Percentiles rank a stretch among this genome's conserved stretches.
Conservation (phyloP, 2,113 vertebrate species). For the Bos javanicus region DNA sequence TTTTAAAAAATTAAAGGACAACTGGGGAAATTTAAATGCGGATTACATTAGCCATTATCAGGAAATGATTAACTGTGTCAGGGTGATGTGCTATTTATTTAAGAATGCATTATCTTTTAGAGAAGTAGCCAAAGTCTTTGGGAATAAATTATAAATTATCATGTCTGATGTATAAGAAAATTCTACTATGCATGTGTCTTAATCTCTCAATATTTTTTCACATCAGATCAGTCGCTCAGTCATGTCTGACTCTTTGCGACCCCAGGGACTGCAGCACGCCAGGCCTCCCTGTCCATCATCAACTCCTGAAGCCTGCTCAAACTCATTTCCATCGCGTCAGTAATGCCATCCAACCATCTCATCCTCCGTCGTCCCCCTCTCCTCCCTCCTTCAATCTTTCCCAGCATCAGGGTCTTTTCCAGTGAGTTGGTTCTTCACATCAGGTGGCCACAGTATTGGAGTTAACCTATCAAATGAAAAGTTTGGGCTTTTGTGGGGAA, state of each 20-base stretch:
- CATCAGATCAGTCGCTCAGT: not conserved
- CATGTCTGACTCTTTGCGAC: not conserved
- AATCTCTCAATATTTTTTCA: constrained; percentile 20
- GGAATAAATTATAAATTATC: not conserved
- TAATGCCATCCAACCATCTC: not conserved
- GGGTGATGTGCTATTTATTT: not conserved
- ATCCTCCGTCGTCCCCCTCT: not conserved
- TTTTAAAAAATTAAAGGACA: not conserved
- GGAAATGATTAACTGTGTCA: not conserved
- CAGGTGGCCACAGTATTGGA: not conserved
- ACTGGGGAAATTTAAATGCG: not conserved
- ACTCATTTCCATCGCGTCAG: not conserved
- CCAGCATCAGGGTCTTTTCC: not conserved
- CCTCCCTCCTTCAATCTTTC: not conserved
- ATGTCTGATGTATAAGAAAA: not conserved
- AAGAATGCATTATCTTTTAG: not conserved
- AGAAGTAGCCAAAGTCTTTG: not conserved
- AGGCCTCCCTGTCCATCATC: not conserved
- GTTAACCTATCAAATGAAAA: constrained; percentile 6
- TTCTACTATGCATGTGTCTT: not conserved
- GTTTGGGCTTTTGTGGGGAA: not conserved
- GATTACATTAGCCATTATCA: not conserved
- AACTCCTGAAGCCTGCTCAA: not conserved
- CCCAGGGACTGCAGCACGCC: not conserved
- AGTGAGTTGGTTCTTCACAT: not conserved